Conservation (phyloP, 30 jellyfish, hydroid and myxozoan species). For the Aurelia aurita region DNA sequence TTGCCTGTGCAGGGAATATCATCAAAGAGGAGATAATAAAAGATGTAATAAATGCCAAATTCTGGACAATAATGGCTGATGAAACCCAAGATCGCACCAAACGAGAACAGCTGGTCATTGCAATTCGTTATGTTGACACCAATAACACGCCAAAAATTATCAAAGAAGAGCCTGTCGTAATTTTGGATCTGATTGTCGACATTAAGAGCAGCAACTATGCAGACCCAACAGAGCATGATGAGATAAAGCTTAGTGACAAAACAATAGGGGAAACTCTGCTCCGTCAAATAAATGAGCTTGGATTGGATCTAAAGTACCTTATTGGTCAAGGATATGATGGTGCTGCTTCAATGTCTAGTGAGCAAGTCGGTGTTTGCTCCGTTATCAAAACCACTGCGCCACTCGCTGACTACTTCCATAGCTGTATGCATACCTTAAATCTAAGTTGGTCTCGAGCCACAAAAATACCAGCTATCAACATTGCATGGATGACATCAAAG, state of each 20-base stretch:
- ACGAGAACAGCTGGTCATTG: background rate
- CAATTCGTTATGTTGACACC: slow-evolving; percentile 28
- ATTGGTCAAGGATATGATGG: slow-evolving; percentile 14
- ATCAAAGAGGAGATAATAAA: slow-evolving; percentile 2
- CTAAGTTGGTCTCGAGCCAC: slow-evolving; percentile 1
- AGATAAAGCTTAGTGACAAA: slow-evolving; percentile 1
- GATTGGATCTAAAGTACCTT: slow-evolving; percentile 14
- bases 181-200: slow-evolving; percentile 25
- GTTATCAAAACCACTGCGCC: slow-evolving; percentile 7
- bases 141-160: background rate
- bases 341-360: slow-evolving; percentile 15
- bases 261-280: slow-evolving; percentile 32
- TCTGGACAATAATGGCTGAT: slow-evolving; percentile 42
- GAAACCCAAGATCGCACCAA: slow-evolving; percentile 21
- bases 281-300: slow-evolving; percentile 24
- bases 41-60: slow-evolving; percentile 17
- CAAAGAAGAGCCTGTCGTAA: slow-evolving; percentile 19
- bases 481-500: slow-evolving; percentile 15
- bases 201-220: background rate
- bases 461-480: background rate
- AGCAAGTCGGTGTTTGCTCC: slow-evolving; percentile 1
- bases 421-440: slow-evolving; percentile 8
- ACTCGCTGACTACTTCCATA: slow-evolving; percentile 6
- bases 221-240: background rate
- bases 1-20: slow-evolving; percentile 34